Percentiles rank a stretch among this genome's conserved stretches.
phyloP scores from a whole-genome alignment of 2,797 vertebrate species.

The Melanotaenia trifasciata region DNA sequence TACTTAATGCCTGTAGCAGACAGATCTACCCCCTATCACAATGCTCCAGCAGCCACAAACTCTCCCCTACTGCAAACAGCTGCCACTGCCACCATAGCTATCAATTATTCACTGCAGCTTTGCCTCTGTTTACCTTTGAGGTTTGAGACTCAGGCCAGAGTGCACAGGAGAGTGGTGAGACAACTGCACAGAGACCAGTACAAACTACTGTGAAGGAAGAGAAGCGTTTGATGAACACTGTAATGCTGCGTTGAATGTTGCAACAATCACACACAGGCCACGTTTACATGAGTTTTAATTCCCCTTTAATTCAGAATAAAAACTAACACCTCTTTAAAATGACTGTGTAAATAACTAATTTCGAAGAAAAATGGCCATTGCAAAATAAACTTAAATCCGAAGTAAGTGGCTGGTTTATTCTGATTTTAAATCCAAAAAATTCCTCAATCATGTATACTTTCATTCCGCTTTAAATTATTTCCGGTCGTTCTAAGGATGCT shows the following conservation, averaged over 20 bases:
- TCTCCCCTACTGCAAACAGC: slow-evolving; percentile 65
- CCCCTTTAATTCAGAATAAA: too few species aligned
- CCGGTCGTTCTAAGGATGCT: too few species aligned
- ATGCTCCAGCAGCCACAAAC: slow-evolving; percentile 47
- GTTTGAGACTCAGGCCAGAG: slow-evolving; percentile 59
- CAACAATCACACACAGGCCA: background rate
- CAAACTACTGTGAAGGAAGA: slow-evolving; percentile 13
- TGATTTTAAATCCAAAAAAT: too few species aligned
- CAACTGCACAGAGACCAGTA: slow-evolving; percentile 11
- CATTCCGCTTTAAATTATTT: too few species aligned
- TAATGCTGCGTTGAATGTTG: slow-evolving; percentile 14
- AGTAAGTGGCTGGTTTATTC: too few species aligned
- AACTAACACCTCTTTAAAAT: too few species aligned
- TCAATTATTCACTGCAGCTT: slow-evolving; percentile 79
- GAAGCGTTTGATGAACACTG: background rate
- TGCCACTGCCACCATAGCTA: slow-evolving; percentile 60
- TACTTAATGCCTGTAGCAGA: slow-evolving; percentile 28
- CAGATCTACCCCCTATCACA: slow-evolving; percentile 40
- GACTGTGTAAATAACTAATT: too few species aligned
- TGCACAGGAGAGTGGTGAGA: slow-evolving; percentile 31
- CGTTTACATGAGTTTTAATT: too few species aligned
- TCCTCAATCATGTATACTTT: too few species aligned
- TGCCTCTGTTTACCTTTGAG: slow-evolving; percentile 75
- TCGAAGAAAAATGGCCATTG: too few species aligned
- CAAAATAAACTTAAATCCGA: too few species aligned